These are phyloP conservation scores for Gryllus longicercus DNA, from an alignment of 2,888 invertebrate species.

Conservation along the genomic window DNA sequence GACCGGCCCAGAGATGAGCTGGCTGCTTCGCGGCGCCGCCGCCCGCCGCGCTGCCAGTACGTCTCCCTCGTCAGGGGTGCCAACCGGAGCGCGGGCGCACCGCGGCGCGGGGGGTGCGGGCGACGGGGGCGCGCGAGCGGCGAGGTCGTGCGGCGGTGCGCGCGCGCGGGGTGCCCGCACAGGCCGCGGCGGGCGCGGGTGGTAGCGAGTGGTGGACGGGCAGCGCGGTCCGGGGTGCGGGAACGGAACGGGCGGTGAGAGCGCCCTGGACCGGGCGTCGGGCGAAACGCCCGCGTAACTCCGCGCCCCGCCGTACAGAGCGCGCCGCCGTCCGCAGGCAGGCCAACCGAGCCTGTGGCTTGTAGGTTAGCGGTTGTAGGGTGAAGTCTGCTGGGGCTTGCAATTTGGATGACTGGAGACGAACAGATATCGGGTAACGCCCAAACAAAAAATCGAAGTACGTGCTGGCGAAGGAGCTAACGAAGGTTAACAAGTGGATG, in stretches of 20 bases:
- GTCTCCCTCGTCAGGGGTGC: conserved; percentile 17
- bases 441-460: too few relatives aligned
- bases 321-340: conserved; percentile 1
- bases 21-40: conserved; percentile 8
- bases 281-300: conserved; percentile 17
- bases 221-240: background rate
- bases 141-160: background rate
- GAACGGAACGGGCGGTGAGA: background rate
- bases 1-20: conserved; percentile 17
- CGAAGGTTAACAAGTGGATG: too few relatives aligned
- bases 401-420: background rate
- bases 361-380: background rate
- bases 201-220: background rate
- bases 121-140: background rate
- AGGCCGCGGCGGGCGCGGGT: background rate
- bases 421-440: too few relatives aligned
- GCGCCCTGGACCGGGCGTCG: conserved; percentile 1
- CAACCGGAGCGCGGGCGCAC: background rate
- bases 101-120: background rate
- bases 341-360: background rate
- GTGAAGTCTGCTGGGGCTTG: background rate
- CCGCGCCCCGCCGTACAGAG: background rate
- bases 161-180: background rate
- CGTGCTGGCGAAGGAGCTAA: too few relatives aligned
- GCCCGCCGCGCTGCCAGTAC: conserved; percentile 17